Base-by-base conservation (phyloP, 2,797 vertebrate genomes). In the Coranthus polyacanthus region DNA sequence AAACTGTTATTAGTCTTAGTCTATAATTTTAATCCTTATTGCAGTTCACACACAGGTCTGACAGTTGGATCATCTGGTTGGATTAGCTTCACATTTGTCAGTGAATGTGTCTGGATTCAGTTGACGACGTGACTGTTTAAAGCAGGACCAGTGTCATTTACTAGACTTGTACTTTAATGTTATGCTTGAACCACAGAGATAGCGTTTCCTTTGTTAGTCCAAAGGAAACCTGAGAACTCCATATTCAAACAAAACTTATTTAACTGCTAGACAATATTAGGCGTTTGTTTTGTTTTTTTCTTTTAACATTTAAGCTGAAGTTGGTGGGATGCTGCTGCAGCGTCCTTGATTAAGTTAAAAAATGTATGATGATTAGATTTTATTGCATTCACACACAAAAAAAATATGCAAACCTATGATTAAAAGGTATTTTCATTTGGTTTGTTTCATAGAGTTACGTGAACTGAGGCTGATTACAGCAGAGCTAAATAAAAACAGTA, bases 41-140 rank as follows among this genome's bases (percentile, higher is more conserved):
- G n/a, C 41, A 53, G 22, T 36, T 43, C 43, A 51, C 18, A 50
- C 36, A 20, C 60, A 34, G 43, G 17, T 42, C 16, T 13, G 22
- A 54, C 64, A 45, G 64, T 55, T 53, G 38, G 0, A 52, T 68
- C 41, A 36, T 36, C 17, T 13, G 53, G 38, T 45, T 21, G n/a
- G n/a, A 18, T 72, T 68, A 12, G 11, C 55, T 72, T 80, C 69
- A 29, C 71, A 79, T 87, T 86, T 81, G 82, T 67, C 32, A 53
- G 41, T 58, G 58, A 80, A 81, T 58, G 58, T 78, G 80, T 79
- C 68, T 75, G 39, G 32, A 65, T 70, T 74, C 41, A 37, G 34
- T 53, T 67, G 66, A 68, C 60, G 65, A 68, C 66, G 84, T 78
- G 79, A 89, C n/a, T n/a, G n/a, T n/a, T n/a, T n/a, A n/a, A n/a